Percentiles rank a stretch among this genome's conserved stretches.
phyloP scores from a whole-genome alignment of 1,140 invertebrate species.

The Listronotus bonariensis region DNA sequence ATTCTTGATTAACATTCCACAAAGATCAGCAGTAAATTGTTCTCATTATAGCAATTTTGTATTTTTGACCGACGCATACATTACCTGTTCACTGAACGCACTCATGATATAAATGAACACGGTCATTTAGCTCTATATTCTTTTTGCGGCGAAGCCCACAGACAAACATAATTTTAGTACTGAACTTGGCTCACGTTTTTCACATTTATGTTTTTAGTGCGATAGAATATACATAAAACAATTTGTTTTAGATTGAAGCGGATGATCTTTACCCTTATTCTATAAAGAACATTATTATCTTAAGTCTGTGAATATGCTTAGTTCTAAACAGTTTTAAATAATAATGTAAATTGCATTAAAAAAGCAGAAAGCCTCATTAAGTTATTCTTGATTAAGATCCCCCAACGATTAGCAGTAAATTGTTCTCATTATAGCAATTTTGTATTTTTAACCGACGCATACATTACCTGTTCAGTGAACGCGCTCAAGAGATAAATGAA shows the following conservation, averaged over 20 bases:
- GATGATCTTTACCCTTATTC: neutral
- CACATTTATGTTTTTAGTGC: too few species aligned
- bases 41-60: constrained; percentile 59
- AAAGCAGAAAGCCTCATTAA: constrained; percentile 54
- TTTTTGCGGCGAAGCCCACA: too few species aligned
- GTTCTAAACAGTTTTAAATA: constrained; percentile 35
- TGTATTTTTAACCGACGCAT: constrained; percentile 57
- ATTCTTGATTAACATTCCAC: constrained; percentile 57
- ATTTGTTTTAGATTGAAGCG: too few species aligned
- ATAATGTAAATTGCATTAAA: constrained; percentile 52
- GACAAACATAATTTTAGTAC: too few species aligned
- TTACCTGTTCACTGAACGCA: constrained; percentile 55
- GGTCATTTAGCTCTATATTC: constrained; percentile 51
- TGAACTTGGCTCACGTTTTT: too few species aligned
- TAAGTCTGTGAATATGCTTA: constrained; percentile 27
- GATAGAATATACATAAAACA: too few species aligned
- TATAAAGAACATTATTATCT: constrained; percentile 4
- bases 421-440: constrained; percentile 59
- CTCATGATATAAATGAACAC: constrained; percentile 53
- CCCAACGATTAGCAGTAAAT: constrained; percentile 57
- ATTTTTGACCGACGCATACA: constrained; percentile 57
- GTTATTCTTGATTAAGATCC: constrained; percentile 58
- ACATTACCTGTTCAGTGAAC: constrained; percentile 55
- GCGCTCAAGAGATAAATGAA: constrained; percentile 54
- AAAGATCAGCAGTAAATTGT: constrained; percentile 58